Conservation (phyloP, 2,113 vertebrate species). For the Cichladusa arquata region DNA sequence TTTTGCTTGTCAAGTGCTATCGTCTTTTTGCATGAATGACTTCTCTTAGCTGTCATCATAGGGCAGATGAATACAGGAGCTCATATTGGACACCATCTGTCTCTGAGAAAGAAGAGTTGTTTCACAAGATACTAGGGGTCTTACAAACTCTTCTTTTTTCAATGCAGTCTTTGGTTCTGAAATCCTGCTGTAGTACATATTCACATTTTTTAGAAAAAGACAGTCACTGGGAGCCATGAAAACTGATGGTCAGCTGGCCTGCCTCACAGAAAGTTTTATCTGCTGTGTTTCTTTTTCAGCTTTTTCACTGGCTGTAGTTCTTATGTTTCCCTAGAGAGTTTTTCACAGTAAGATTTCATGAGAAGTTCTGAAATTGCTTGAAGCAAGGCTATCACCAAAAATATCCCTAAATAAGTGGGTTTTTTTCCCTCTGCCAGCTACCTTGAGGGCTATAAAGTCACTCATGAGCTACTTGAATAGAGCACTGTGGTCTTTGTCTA, state of each 20-base stretch:
- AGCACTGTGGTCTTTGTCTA: neutral
- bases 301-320: neutral
- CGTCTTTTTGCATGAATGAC: constrained; percentile 62
- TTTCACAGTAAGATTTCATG: neutral
- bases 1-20: constrained; percentile 69
- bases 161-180: neutral
- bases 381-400: neutral
- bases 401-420: neutral
- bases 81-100: neutral
- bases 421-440: neutral
- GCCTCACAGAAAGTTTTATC: neutral
- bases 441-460: neutral
- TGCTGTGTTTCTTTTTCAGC: neutral
- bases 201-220: neutral
- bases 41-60: constrained; percentile 49
- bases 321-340: neutral
- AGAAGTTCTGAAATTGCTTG: neutral
- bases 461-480: neutral
- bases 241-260: neutral
- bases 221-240: neutral
- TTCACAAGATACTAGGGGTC: neutral
- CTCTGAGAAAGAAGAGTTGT: neutral
- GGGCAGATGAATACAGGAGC: constrained; percentile 44
- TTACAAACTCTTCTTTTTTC: neutral
- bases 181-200: neutral